A percentile compares a stretch with the other conserved stretches of the same genome.
Evolutionary conservation across 2,888 invertebrate species (phyloP).

Genomic region (Eupeodes latifasciatus): DNA sequence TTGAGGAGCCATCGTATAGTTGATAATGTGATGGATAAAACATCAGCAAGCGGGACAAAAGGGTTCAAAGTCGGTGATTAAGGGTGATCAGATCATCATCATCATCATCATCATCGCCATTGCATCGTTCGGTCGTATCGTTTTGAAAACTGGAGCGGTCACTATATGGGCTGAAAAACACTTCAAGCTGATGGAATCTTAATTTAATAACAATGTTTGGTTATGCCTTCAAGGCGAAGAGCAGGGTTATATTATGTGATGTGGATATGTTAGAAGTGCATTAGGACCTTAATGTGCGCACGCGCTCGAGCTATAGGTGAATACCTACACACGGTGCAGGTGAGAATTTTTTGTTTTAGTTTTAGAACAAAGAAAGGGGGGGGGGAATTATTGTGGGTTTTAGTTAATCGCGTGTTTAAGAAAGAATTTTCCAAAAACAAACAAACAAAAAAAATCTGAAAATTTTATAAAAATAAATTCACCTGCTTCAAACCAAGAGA

Average conservation of each 20-base stretch:
- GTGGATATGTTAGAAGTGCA: constrained; percentile 43
- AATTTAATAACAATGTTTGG: constrained; percentile 76
- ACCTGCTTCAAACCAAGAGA: constrained; percentile 38
- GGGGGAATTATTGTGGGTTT: constrained; percentile 28
- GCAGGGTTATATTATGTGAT: not conserved
- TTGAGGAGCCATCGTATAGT: constrained; percentile 27
- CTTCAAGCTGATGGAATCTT: constrained; percentile 67
- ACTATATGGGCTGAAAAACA: constrained; percentile 56
- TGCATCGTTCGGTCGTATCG: no score
- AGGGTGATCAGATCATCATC: constrained; percentile 48
- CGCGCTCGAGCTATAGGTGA: constrained; percentile 50
- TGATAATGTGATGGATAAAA: constrained; percentile 51
- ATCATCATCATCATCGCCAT: no score
- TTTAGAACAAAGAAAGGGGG: constrained; percentile 17
- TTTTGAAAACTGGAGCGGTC: constrained; percentile 59
- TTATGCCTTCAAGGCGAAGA: constrained; percentile 53
- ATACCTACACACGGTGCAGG: not conserved
- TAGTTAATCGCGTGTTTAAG: constrained; percentile 62
- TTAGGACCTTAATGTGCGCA: constrained; percentile 42
- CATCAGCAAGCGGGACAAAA: constrained; percentile 32
- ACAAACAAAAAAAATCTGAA: constrained; percentile 32
- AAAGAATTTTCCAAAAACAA: constrained; percentile 55
- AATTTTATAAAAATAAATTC: constrained; percentile 11
- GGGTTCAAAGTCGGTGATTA: constrained; percentile 73
- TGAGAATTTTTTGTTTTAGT: not conserved